A percentile compares a stretch with the other conserved stretches of the same genome.
These are phyloP conservation scores for Hypena proboscidalis DNA, from an alignment of 2,888 invertebrate genomes.

Conservation along the genomic window DNA sequence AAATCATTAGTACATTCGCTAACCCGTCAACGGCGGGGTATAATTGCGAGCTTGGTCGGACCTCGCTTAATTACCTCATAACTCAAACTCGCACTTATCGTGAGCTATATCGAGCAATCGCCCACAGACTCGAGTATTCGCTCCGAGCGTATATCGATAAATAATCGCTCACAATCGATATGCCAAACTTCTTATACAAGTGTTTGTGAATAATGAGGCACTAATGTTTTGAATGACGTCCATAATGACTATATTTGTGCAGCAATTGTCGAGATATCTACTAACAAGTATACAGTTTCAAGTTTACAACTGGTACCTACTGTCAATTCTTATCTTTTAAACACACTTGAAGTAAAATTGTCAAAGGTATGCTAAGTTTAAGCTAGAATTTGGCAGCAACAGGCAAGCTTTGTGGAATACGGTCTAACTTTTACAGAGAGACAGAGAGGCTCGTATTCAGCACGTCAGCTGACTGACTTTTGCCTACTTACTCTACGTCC, in stretches of 20 bases:
- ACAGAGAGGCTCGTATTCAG: no score
- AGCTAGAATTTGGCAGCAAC: no score
- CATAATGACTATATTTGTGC: constrained; percentile 7
- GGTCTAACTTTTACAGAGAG: no score
- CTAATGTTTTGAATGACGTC: constrained; percentile 7
- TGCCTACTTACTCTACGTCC: no score
- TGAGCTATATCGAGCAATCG: constrained; percentile 47
- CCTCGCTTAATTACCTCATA: constrained; percentile 49
- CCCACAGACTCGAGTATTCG: constrained; percentile 19
- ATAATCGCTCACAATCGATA: constrained; percentile 37
- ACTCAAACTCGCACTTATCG: constrained; percentile 57
- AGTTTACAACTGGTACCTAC: no score
- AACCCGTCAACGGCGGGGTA: constrained; percentile 26
- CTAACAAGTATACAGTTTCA: no score
- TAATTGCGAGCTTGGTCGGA: constrained; percentile 39
- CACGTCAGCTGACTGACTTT: no score
- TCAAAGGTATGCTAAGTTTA: no score
- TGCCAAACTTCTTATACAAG: constrained; percentile 14
- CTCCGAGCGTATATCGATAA: constrained; percentile 31
- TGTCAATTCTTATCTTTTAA: no score
- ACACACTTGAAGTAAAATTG: no score
- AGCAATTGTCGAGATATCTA: not conserved
- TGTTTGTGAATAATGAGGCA: constrained; percentile 3
- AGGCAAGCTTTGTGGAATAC: no score
- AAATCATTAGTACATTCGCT: constrained; percentile 16